Evolutionary conservation across 2,888 invertebrate species (phyloP).

Genomic region (Drosophila yooni): DNA sequence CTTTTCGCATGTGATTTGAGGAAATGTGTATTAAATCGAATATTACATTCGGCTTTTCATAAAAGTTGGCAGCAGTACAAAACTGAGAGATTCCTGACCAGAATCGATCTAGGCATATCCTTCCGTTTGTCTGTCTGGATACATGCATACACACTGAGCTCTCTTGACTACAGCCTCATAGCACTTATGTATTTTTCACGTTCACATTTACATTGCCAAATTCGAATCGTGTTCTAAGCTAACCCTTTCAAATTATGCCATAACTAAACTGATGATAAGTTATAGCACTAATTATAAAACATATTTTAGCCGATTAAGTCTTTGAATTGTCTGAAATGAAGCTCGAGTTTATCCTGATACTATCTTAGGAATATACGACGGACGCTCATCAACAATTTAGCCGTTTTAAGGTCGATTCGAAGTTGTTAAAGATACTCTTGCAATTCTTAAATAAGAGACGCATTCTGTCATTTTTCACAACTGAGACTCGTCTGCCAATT

Average conservation of each 20-base stretch:
- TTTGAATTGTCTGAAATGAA: not conserved
- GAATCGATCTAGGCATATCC: not conserved
- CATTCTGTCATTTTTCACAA: not conserved
- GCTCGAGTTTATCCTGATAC: not conserved
- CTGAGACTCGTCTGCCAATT: slow-evolving; percentile 5
- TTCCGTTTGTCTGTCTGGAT: not conserved
- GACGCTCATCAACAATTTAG: not conserved
- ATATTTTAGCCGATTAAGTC: not conserved
- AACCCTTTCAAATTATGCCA: not conserved
- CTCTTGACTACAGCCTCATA: too few relatives aligned
- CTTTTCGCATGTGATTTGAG: not conserved
- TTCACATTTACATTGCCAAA: not conserved
- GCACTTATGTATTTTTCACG: not conserved
- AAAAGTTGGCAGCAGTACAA: not conserved
- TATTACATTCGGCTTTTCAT: not conserved
- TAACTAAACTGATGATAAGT: not conserved
- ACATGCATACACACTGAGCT: not conserved
- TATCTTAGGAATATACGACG: not conserved
- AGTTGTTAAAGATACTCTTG: not conserved
- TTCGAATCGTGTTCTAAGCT: not conserved
- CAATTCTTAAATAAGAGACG: not conserved
- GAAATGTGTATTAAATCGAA: slow-evolving; percentile 1
- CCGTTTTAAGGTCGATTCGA: not conserved
- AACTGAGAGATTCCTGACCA: not conserved
- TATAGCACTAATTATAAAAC: not conserved